Base-by-base conservation (phyloP, 2,888 invertebrate species). In the Caradrina kadenii region DNA sequence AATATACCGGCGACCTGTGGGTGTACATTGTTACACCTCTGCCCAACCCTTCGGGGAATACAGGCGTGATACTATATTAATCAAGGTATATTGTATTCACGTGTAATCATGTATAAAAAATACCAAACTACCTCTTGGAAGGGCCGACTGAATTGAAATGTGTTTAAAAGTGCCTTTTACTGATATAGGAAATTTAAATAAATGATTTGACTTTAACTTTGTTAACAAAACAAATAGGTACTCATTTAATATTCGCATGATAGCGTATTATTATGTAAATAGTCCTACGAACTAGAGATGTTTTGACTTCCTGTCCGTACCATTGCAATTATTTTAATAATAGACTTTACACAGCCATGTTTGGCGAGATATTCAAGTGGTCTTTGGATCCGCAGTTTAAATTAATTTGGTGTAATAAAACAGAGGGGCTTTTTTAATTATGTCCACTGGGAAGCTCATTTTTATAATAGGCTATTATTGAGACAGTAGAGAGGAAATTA, bases 261-360 rank as follows among this genome's bases (percentile, higher is more conserved):
- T 53, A 21, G 4, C 13, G 11, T 68, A 68, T 35, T 35, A 35
- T 45, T 50, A 39, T 26, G 17, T 52, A 13, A 66, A 52, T 42
- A 2, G 10, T n/a, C 42, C 13, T 21, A 21, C 7, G 8, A 39
- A 49, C n/a, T n/a, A 35, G 11, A 64, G 10, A 17, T 39, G 7
- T 50, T 21, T 67, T 4, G 1, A n/a, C 21, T 66, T 31, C 17
- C 50, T 42, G 26, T 15, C n/a, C 17, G 4, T 21, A 52, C 1
- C 3, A 22, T 11, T 22, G 21, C 11, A 22, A 69, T 69, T 73
- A 74, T 64, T 17, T 31, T 35, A 70, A 70, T 42, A 19, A 42
- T 35, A 56, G 13, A 21, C 48, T 31, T 26, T 11, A 13, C 4
- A 49, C 1, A 49, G 1, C 39, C 42, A n/a, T 63, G 6, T 56